These are phyloP conservation scores for Musca domestica DNA, from an alignment of 1,140 invertebrate species.

Conservation along the genomic window DNA sequence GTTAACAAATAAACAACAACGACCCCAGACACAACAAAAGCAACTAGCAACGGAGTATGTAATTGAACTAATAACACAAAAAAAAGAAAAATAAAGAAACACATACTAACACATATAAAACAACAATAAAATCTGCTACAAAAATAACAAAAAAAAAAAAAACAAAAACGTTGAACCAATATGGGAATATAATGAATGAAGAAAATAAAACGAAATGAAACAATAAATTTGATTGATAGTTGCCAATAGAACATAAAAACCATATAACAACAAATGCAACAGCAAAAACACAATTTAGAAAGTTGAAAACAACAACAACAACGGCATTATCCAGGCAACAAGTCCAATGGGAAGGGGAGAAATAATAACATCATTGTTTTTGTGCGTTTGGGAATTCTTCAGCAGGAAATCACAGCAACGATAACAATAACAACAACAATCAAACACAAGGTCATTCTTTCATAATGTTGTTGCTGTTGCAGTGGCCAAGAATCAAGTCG, in stretches of 20 bases:
- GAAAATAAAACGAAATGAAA: not conserved
- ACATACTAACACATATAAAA: not conserved
- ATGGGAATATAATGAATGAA: too few relatives aligned
- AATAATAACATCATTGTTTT: too few relatives aligned
- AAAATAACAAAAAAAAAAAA: not conserved
- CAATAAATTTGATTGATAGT: conserved; percentile 16
- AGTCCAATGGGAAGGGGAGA: too few relatives aligned
- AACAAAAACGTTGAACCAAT: too few relatives aligned
- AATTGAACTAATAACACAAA: not conserved
- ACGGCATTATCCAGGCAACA: not conserved
- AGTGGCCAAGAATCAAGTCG: too few relatives aligned
- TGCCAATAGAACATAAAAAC: conserved; percentile 17
- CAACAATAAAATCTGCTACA: not conserved
- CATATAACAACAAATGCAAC: conserved; percentile 2
- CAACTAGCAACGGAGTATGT: too few relatives aligned
- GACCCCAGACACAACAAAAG: too few relatives aligned
- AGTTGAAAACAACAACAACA: conserved; percentile 6
- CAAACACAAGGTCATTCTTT: conserved; percentile 9
- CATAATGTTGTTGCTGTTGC: too few relatives aligned
- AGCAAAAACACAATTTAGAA: not conserved
- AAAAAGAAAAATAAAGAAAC: not conserved
- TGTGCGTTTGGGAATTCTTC: not conserved
- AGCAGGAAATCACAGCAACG: conserved; percentile 15
- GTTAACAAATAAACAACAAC: not conserved
- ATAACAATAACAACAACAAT: conserved; percentile 5